Evolutionary conservation across 2,797 vertebrate genomes (phyloP).

Genomic region (Hoplostethus mediterraneus): DNA sequence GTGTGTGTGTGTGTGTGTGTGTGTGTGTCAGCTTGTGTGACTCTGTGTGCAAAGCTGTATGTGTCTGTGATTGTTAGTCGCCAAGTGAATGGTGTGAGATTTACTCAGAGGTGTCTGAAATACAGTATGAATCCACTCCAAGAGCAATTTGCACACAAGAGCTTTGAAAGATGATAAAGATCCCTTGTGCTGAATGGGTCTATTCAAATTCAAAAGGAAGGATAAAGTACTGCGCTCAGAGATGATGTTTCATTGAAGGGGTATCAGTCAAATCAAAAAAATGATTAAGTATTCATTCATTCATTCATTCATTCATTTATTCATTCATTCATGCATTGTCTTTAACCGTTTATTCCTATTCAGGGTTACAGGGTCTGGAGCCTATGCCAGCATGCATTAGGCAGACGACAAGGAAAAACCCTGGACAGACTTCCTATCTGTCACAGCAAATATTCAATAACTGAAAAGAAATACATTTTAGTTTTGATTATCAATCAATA

Average conservation of each 20-base stretch:
- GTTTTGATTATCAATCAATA: too few relatives aligned
- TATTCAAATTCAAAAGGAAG: not conserved
- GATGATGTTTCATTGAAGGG: not conserved
- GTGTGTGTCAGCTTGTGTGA: not conserved
- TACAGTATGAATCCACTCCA: not conserved
- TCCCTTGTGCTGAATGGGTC: not conserved
- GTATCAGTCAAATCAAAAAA: not conserved
- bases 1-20: not conserved
- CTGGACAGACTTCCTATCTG: not conserved
- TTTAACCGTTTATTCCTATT: not conserved
- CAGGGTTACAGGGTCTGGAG: not conserved
- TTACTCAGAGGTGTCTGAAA: constrained; percentile 6
- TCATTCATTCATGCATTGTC: not conserved
- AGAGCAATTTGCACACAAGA: constrained; percentile 2
- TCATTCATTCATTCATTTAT: not conserved
- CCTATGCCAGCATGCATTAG: not conserved
- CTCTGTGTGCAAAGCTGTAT: not conserved
- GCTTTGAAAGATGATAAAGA: not conserved
- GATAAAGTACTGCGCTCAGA: not conserved
- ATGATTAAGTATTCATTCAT: not conserved
- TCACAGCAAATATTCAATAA: not conserved
- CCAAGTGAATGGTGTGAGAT: not conserved
- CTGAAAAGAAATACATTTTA: too few relatives aligned
- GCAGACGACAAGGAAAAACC: not conserved
- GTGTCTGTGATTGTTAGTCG: not conserved